Evolutionary conservation across 2,113 vertebrate species (phyloP).

Genomic region (Bubo scandiacus): DNA sequence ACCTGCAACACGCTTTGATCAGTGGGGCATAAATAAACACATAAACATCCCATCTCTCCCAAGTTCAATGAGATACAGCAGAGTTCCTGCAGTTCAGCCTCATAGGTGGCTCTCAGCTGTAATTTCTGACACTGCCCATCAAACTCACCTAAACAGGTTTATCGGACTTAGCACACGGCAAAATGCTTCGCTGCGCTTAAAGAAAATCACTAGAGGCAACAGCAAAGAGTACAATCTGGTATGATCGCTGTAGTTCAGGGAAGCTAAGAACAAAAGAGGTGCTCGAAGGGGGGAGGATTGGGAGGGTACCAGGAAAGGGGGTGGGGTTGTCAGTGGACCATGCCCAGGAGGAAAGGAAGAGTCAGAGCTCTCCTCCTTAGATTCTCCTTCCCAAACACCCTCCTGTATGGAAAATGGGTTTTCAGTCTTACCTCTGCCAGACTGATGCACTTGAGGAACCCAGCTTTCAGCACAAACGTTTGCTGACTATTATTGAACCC

Average conservation of each 20-base stretch:
- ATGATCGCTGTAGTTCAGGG: neutral
- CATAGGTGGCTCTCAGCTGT: fast-evolving
- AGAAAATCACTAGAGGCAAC: neutral
- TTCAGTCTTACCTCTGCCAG: neutral
- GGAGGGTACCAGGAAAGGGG: neutral
- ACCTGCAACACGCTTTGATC: neutral
- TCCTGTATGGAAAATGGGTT: neutral
- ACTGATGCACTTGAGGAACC: neutral
- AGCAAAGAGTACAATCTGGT: neutral
- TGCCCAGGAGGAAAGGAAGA: neutral
- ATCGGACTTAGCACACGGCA: neutral
- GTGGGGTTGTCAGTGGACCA: neutral
- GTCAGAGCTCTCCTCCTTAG: neutral
- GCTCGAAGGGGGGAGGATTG: neutral
- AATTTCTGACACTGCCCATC: neutral
- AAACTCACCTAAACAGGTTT: neutral
- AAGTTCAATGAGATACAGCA: neutral
- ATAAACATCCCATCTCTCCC: neutral
- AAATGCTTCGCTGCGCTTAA: neutral
- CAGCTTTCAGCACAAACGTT: neutral
- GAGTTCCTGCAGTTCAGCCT: neutral
- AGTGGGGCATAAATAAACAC: neutral
- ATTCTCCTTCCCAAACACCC: neutral
- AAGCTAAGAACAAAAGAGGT: neutral
- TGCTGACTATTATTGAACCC: neutral